phyloP scores from a whole-genome alignment of 2,113 vertebrate genomes.

The Tupaia tana region DNA sequence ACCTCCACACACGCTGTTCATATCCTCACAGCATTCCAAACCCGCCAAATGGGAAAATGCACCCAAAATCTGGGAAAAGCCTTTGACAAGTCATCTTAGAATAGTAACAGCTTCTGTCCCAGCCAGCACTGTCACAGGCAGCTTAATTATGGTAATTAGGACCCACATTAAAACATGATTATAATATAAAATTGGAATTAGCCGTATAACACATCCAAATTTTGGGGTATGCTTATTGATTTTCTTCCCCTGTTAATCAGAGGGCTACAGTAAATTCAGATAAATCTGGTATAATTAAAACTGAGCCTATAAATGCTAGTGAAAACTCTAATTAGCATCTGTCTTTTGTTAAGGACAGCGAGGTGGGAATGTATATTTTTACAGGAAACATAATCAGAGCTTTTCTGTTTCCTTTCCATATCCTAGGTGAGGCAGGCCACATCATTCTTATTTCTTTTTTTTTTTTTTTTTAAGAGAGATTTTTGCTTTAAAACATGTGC shows the following conservation, averaged over 20 bases:
- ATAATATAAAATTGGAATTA: constrained; percentile 88
- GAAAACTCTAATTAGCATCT: constrained; percentile 66
- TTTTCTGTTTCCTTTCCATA: background rate
- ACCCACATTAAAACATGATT: constrained; percentile 86
- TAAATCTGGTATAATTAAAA: constrained; percentile 79
- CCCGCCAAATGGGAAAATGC: constrained; percentile 18
- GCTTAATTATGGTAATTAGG: constrained; percentile 88
- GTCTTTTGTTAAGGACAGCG: constrained; percentile 58
- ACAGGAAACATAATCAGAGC: background rate
- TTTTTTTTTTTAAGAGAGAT: no score
- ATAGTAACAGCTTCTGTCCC: constrained; percentile 74
- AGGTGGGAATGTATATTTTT: background rate
- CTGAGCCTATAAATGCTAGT: constrained; percentile 64
- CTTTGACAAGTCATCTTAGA: constrained; percentile 42
- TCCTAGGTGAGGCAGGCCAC: background rate
- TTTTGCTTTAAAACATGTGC: no score
- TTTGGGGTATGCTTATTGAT: constrained; percentile 84
- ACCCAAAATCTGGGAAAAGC: constrained; percentile 57
- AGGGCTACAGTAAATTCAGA: constrained; percentile 80
- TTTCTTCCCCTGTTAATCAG: constrained; percentile 83
- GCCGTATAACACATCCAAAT: constrained; percentile 84
- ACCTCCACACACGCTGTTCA: background rate
- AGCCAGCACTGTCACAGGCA: constrained; percentile 79
- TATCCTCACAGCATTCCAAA: background rate
- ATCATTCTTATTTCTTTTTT: no score